Percentiles rank a stretch among this genome's conserved stretches.
Conservation (phyloP, 2,797 vertebrate species). For the Eptatretus atami region DNA sequence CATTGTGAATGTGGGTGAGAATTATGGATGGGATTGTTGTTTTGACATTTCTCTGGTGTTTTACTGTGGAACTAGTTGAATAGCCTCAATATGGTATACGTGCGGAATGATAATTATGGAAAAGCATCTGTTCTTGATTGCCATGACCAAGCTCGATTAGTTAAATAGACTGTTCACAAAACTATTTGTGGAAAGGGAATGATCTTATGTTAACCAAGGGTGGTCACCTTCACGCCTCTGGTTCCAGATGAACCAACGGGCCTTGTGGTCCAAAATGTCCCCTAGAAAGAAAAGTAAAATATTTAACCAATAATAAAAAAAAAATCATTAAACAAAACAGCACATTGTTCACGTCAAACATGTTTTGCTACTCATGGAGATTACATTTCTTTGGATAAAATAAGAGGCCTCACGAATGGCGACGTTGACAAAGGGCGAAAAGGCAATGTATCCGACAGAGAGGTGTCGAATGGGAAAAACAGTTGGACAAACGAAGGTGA, state of each 20-base stretch:
- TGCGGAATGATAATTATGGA: background rate
- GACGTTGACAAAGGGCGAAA: too few relatives aligned
- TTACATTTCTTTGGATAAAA: too few relatives aligned
- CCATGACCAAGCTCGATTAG: background rate
- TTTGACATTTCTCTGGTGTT: background rate
- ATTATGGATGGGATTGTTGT: background rate
- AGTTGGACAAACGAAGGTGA: too few relatives aligned
- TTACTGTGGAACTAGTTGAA: background rate
- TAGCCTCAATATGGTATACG: background rate
- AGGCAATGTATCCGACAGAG: too few relatives aligned
- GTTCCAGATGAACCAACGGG: slow-evolving; percentile 71
- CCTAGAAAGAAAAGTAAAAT: slow-evolving; percentile 18
- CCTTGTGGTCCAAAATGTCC: slow-evolving; percentile 72
- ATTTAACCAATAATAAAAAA: background rate
- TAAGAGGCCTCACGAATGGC: too few relatives aligned
- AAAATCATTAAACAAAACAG: too few relatives aligned
- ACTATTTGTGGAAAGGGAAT: background rate
- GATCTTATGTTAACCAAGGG: background rate
- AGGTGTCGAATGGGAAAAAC: too few relatives aligned
- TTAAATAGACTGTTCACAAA: background rate
- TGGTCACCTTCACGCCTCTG: slow-evolving; percentile 66
- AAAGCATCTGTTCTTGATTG: background rate
- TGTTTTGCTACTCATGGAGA: too few relatives aligned
- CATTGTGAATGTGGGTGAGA: background rate
- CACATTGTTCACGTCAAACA: too few relatives aligned